Conservation (phyloP, 2,113 vertebrate genomes). For the Myodes glareolus region DNA sequence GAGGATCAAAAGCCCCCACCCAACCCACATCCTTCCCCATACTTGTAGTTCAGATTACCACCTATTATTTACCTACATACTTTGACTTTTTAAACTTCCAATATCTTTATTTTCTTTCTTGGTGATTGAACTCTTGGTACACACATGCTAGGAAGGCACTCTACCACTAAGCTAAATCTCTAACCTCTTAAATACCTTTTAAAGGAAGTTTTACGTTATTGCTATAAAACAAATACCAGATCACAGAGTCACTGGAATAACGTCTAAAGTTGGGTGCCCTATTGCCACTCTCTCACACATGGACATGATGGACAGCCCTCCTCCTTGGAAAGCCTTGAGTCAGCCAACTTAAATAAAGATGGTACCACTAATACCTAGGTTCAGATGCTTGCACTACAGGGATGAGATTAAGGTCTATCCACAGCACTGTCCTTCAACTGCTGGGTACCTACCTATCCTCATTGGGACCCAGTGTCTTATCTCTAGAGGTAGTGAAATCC, state of each 20-base stretch:
- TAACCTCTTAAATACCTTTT: neutral
- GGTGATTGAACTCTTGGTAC: neutral
- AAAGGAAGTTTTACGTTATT: neutral
- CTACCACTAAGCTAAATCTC: neutral
- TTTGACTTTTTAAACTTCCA: neutral
- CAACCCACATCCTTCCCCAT: too few relatives aligned
- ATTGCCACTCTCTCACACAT: accelerated
- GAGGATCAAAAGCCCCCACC: too few relatives aligned
- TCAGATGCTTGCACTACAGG: accelerated
- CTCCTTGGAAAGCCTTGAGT: neutral
- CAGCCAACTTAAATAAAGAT: neutral
- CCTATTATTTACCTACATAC: neutral
- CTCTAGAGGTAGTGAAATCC: too few relatives aligned
- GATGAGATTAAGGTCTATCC: neutral
- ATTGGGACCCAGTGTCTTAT: neutral
- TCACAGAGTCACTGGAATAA: neutral
- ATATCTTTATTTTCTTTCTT: neutral
- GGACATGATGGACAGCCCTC: too few relatives aligned
- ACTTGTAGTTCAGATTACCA: neutral
- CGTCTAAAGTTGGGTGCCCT: neutral
- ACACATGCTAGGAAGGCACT: neutral
- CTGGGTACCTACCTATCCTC: neutral
- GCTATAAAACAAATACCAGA: neutral
- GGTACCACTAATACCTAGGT: accelerated
- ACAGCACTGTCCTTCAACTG: neutral